Percentiles rank a stretch among this genome's conserved stretches.
Conservation (phyloP, 1,140 invertebrate genomes). For the Sesamia nonagrioides region DNA sequence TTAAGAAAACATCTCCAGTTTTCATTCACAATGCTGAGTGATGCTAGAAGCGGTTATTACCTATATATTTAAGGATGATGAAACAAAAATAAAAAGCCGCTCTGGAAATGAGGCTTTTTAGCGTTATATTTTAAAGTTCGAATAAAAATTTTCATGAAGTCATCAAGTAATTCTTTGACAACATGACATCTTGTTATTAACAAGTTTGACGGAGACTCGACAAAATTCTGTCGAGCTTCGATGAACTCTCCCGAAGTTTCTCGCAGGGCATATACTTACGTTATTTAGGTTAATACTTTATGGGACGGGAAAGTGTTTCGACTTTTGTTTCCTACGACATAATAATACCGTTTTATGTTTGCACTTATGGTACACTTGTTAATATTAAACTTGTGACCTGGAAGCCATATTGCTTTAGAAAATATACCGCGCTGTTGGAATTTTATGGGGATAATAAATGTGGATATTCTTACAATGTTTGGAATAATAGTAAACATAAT, state of each 20-base stretch:
- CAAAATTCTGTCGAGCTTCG: not conserved
- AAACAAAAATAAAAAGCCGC: too few relatives aligned
- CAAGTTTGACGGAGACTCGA: slow-evolving; percentile 26
- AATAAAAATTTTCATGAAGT: slow-evolving; percentile 15
- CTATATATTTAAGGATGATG: too few relatives aligned
- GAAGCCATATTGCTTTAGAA: not conserved
- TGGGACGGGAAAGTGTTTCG: slow-evolving; percentile 1
- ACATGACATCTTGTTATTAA: slow-evolving; percentile 29
- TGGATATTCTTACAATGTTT: not conserved
- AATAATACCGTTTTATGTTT: slow-evolving; percentile 28
- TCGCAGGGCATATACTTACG: slow-evolving; percentile 12
- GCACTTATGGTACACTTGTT: slow-evolving; percentile 20
- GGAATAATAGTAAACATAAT: not conserved
- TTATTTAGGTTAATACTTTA: slow-evolving; percentile 40
- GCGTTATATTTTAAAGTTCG: not conserved
- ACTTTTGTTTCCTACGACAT: slow-evolving; percentile 38
- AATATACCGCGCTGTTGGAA: not conserved
- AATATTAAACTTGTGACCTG: slow-evolving; percentile 22
- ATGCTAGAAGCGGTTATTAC: too few relatives aligned
- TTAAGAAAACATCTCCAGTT: too few relatives aligned
- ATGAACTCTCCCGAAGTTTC: slow-evolving; percentile 14
- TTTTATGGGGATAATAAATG: not conserved
- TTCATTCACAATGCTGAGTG: too few relatives aligned
- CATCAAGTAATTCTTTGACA: slow-evolving; percentile 5
- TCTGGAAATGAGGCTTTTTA: too few relatives aligned